Evolutionary conservation across 2,113 vertebrate genomes (phyloP), one percentile per base, ranked within the genome.

Genomic region (Dipodomys stephensi): DNA sequence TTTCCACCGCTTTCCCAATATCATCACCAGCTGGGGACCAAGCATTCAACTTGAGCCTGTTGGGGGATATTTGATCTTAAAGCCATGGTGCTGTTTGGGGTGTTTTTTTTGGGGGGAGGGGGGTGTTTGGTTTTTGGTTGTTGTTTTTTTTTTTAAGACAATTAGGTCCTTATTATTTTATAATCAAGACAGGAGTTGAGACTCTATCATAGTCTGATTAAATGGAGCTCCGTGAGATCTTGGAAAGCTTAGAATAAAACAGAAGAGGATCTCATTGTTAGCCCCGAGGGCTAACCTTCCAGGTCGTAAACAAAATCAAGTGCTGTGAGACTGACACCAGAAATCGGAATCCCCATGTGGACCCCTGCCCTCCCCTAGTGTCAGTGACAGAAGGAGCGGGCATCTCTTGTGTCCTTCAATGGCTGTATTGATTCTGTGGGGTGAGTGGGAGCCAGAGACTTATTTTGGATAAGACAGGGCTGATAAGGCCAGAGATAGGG

Each of bases 391-490:
- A 15, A 82, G 77, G 76, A 89, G 39, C 88, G 23, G 60, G 93
- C 1, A 15, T 19, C 46, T 96, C 79, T n/a, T 69, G 16, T 72
- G 90, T 10, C 49, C 62, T 87, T 69, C 68, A 5, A 27, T 60
- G 62, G 73, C 57, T 0, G 6, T 6, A 65, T 60, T 92, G 77
- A 83, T 28, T 84, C 77, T 0, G 0, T 5, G 53, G 92, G 78
- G 46, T 9, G 28, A 0, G 1, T 9, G 35, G 92, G 80, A 81
- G 57, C 93, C 94, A 89, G 97, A 97, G 69, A 1, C 57, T 44
- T 91, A 39, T 69, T 95, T 89, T 87, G 64, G 92, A 67, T 74
- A 89, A 88, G 96, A 93, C 22, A 53, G 80, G 88, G 74, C 44
- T 0, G 0, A 68, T 80, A 27, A 87, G 53, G 65, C 82, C 64